Evolutionary conservation across 2,797 vertebrate species (phyloP).

Genomic region (Trachurus trachurus): DNA sequence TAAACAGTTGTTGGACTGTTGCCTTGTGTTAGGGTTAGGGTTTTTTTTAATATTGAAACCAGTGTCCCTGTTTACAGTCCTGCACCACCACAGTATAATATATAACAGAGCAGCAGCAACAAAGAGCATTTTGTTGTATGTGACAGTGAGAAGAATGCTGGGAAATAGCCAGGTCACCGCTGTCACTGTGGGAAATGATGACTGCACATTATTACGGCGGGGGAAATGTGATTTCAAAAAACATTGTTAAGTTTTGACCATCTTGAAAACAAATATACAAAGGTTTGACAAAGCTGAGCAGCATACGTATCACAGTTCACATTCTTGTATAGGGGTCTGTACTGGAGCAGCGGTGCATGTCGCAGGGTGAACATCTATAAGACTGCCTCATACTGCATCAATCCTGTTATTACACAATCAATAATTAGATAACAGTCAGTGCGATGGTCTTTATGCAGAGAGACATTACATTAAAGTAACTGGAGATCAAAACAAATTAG

Average conservation of each 20-base stretch:
- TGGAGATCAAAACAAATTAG: background rate
- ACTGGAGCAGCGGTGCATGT: background rate
- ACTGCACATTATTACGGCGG: background rate
- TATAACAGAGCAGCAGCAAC: slow-evolving; percentile 38
- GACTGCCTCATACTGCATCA: background rate
- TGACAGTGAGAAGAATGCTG: slow-evolving; percentile 57
- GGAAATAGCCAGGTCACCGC: slow-evolving; percentile 20
- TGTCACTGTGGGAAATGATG: slow-evolving; percentile 20
- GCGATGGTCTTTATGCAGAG: too few relatives aligned
- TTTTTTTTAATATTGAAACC: slow-evolving; percentile 20
- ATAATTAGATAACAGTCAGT: background rate
- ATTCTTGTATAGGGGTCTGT: too few relatives aligned
- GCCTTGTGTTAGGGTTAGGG: background rate
- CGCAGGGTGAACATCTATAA: background rate
- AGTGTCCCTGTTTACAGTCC: slow-evolving; percentile 45
- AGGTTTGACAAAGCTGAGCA: background rate
- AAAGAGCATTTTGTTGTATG: slow-evolving; percentile 25
- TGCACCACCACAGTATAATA: slow-evolving; percentile 11
- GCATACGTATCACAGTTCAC: background rate
- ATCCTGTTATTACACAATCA: background rate
- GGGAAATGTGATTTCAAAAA: slow-evolving; percentile 12
- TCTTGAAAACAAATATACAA: background rate
- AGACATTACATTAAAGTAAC: background rate
- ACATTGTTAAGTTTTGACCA: slow-evolving; percentile 15
- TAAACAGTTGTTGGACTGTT: background rate